A percentile compares a stretch with the other conserved stretches of the same genome.
phyloP scores from a whole-genome alignment of 2,888 invertebrate genomes.

The Anthophora plumipes region DNA sequence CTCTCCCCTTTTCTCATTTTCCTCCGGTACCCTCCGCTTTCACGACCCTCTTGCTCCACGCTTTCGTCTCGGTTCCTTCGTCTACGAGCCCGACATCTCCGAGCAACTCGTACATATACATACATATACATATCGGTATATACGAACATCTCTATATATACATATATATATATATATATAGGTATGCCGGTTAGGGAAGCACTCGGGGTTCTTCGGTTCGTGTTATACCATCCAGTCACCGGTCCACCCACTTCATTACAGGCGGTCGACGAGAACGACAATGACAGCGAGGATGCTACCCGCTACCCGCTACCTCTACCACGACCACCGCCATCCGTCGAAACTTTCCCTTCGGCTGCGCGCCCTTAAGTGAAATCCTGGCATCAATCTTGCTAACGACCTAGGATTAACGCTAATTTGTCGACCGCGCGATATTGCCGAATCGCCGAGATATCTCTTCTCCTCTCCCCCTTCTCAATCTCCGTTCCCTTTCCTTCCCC shows the following conservation, averaged over 20 bases:
- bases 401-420: conserved; percentile 83
- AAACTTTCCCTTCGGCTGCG: conserved; percentile 62
- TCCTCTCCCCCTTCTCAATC: conserved; percentile 4
- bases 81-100: conserved; percentile 20
- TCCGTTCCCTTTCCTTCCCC: neutral
- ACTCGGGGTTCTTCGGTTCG: conserved; percentile 27
- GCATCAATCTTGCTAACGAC: conserved; percentile 83
- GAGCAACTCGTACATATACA: conserved; percentile 16
- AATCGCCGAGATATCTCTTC: conserved; percentile 80
- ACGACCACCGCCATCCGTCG: conserved; percentile 44
- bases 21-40: conserved; percentile 26
- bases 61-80: conserved; percentile 38
- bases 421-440: conserved; percentile 81
- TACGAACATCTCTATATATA: neutral
- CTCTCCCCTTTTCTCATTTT: conserved; percentile 42
- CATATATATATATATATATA: neutral
- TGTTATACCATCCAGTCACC: conserved; percentile 64
- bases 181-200: conserved; percentile 33
- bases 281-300: conserved; percentile 52
- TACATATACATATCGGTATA: neutral
- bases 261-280: conserved; percentile 64
- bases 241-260: conserved; percentile 83
- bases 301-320: neutral
- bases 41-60: conserved; percentile 24
- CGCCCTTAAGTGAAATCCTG: conserved; percentile 81